A percentile compares a stretch with the other conserved stretches of the same genome.
phyloP scores from a whole-genome alignment of 35 echinoderm and acorn worm species.

The Stichopus chloronotus region DNA sequence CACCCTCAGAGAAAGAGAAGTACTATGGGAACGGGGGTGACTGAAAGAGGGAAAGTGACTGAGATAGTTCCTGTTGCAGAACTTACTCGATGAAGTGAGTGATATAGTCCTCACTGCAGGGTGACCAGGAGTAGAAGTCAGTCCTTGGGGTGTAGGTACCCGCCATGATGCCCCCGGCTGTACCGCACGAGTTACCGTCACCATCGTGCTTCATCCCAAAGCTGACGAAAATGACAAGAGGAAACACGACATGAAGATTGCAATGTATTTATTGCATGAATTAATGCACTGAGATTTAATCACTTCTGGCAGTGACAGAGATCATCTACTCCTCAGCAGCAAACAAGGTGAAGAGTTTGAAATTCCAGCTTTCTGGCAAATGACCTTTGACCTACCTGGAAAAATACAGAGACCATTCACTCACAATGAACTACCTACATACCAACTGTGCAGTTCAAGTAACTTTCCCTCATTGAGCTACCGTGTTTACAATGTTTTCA shows the following conservation, averaged over 20 bases:
- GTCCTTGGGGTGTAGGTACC: conserved; percentile 78
- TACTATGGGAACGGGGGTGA: too few species aligned
- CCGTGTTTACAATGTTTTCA: too few species aligned
- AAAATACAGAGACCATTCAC: too few species aligned
- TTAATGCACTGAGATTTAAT: not conserved
- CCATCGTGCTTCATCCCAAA: conserved; percentile 98
- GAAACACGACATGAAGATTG: not conserved
- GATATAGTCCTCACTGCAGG: conserved; percentile 82
- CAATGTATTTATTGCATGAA: not conserved
- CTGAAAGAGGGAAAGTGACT: too few species aligned
- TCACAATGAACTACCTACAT: too few species aligned
- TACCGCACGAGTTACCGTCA: conserved; percentile 76
- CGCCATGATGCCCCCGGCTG: conserved; percentile 84
- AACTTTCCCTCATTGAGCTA: too few species aligned
- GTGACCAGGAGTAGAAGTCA: conserved; percentile 85
- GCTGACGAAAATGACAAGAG: conserved; percentile 47
- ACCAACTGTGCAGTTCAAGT: too few species aligned
- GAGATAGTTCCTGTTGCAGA: not conserved
- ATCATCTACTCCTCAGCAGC: too few species aligned
- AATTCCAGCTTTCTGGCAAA: too few species aligned
- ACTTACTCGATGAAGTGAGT: conserved; percentile 88
- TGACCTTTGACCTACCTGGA: too few species aligned
- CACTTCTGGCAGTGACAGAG: not conserved
- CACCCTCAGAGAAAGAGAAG: too few species aligned
- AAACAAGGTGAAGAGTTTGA: too few species aligned